Conservation (phyloP, 2,113 vertebrate species). For the Phrynosoma blainvillii region DNA sequence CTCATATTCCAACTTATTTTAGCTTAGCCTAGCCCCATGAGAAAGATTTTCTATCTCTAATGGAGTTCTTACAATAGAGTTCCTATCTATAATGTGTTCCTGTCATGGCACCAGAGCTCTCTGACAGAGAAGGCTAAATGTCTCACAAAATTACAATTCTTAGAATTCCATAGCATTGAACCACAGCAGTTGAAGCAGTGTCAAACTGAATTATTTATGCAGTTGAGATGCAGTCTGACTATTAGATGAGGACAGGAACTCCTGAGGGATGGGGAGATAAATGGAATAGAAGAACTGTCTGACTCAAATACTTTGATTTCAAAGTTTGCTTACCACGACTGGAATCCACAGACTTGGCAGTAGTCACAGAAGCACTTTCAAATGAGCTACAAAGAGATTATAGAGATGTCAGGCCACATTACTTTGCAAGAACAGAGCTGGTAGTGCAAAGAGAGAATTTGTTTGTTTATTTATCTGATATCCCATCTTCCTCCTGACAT, state of each 20-base stretch:
- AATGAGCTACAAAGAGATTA: conserved; percentile 62
- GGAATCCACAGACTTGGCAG: conserved; percentile 69
- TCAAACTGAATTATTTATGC: no score
- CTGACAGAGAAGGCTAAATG: no score
- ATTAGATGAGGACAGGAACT: not conserved
- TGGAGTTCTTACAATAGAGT: no score
- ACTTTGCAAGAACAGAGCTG: not conserved
- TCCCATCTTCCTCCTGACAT: no score
- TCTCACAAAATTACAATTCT: no score
- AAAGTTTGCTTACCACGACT: conserved; percentile 68
- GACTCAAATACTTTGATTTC: not conserved
- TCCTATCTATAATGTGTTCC: no score
- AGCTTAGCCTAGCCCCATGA: no score
- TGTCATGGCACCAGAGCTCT: no score
- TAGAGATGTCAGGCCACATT: not conserved
- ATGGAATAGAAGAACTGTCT: not conserved
- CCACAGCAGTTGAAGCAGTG: no score
- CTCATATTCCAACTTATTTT: no score
- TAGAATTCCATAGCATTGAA: no score
- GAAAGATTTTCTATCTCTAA: no score
- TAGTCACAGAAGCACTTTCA: conserved; percentile 63
- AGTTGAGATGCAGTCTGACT: not conserved
- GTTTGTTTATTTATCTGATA: not conserved
- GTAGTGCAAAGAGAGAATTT: not conserved
- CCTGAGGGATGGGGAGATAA: not conserved